Percentiles rank a stretch among this genome's conserved stretches.
Evolutionary conservation across 2,888 invertebrate genomes (phyloP).

Genomic region (Copidosoma aretas): DNA sequence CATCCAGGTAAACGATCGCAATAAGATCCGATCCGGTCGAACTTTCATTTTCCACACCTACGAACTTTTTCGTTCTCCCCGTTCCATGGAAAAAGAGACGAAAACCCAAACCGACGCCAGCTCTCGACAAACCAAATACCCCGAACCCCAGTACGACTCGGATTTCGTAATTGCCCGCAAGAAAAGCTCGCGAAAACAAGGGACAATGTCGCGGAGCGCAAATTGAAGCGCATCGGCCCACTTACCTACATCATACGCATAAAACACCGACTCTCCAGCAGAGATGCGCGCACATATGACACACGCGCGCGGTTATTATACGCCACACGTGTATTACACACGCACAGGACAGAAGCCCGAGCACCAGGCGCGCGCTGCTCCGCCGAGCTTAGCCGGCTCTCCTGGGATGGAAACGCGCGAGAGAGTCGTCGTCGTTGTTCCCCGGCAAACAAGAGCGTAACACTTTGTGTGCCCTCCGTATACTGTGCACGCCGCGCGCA

Average conservation of each 20-base stretch:
- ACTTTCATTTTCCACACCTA: too few species aligned
- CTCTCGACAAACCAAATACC: background rate
- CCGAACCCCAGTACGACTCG: background rate
- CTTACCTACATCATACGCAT: constrained; percentile 61
- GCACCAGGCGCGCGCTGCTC: background rate
- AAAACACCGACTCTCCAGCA: background rate
- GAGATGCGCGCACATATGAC: constrained; percentile 8
- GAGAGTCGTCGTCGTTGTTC: constrained; percentile 5
- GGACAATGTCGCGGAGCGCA: background rate
- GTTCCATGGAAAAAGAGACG: too few species aligned
- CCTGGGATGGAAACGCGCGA: constrained; percentile 15
- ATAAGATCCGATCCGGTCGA: too few species aligned
- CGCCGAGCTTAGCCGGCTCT: background rate
- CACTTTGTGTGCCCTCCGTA: constrained; percentile 20
- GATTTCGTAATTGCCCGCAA: background rate
- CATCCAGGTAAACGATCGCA: too few species aligned
- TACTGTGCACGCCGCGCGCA: background rate
- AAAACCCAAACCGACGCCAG: too few species aligned
- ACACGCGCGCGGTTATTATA: background rate
- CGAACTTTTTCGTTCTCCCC: too few species aligned
- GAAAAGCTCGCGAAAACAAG: background rate
- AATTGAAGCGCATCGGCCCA: constrained; percentile 49
- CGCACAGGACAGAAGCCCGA: background rate
- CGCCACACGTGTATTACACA: constrained; percentile 2
- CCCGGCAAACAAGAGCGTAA: constrained; percentile 30